A percentile compares a stretch with the other conserved stretches of the same genome.
Conservation (phyloP, 1,140 invertebrate species). For the Laupala kohalensis region DNA sequence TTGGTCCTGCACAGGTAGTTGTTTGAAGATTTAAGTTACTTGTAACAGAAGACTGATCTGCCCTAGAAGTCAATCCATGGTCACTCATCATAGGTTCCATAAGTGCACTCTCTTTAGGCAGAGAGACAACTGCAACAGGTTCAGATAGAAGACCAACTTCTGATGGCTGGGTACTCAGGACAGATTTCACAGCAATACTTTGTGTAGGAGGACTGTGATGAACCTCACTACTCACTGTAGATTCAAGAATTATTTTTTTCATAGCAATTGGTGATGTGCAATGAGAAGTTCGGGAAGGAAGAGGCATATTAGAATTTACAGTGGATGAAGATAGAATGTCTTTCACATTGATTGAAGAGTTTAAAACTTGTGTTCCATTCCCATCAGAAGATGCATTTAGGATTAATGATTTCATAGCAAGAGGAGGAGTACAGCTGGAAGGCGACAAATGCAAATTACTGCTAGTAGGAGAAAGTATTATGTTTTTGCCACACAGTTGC, state of each 20-base stretch:
- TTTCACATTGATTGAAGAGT: not conserved
- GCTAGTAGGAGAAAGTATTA: not conserved
- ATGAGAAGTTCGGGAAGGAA: not conserved
- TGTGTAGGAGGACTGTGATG: not conserved
- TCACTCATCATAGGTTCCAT: not conserved
- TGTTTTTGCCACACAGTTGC: not conserved
- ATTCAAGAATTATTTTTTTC: constrained; percentile 39
- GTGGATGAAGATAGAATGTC: not conserved
- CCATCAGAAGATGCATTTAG: not conserved
- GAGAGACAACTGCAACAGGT: not conserved
- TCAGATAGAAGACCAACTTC: not conserved
- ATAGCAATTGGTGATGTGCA: constrained; percentile 39
- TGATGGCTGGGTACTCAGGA: not conserved
- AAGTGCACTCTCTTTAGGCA: not conserved
- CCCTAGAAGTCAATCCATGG: not conserved
- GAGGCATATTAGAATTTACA: not conserved
- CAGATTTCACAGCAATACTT: not conserved
- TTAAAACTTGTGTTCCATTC: not conserved
- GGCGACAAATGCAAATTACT: not conserved
- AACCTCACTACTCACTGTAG: not conserved
- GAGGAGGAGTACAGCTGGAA: not conserved
- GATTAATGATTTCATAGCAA: constrained; percentile 5
- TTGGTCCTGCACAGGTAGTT: not conserved
- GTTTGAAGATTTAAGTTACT: not conserved
- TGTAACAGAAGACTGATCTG: too few relatives aligned